A percentile compares a stretch with the other conserved stretches of the same genome.
phyloP scores from a whole-genome alignment of 2,113 vertebrate genomes.

The Casuarius casuarius region DNA sequence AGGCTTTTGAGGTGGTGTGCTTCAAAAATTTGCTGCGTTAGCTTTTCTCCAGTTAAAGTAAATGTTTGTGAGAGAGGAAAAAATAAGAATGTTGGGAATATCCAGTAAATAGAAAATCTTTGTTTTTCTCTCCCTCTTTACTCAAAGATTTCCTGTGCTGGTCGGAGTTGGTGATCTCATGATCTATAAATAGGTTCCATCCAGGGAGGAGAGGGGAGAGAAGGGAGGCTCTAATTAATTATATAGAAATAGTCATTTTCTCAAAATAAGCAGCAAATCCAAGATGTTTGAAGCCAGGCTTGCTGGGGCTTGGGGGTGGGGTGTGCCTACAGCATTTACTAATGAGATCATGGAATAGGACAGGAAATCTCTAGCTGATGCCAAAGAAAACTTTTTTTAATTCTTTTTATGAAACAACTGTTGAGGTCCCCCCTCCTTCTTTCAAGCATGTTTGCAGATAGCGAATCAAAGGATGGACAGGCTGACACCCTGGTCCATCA shows the following conservation, averaged over 20 bases:
- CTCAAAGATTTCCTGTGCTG: background rate
- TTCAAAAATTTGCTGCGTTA: background rate
- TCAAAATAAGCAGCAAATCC: slow-evolving; percentile 33
- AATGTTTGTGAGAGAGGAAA: background rate
- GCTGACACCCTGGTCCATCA: background rate
- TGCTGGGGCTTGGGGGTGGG: background rate
- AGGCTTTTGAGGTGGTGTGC: background rate
- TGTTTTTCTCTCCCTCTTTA: background rate
- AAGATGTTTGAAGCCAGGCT: slow-evolving; percentile 20
- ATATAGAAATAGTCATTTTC: slow-evolving; percentile 33
- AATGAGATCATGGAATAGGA: slow-evolving; percentile 70
- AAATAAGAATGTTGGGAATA: background rate
- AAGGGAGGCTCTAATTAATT: slow-evolving; percentile 16
- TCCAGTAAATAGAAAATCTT: background rate
- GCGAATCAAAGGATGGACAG: background rate
- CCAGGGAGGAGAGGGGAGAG: background rate
- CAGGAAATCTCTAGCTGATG: slow-evolving; percentile 56
- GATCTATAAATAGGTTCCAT: slow-evolving; percentile 44
- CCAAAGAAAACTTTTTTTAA: slow-evolving; percentile 56
- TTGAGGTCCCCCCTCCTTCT: background rate
- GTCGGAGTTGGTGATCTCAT: slow-evolving; percentile 14
- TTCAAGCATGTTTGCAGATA: background rate
- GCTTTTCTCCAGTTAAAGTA: background rate
- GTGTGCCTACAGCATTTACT: slow-evolving; percentile 34
- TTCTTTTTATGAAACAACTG: slow-evolving; percentile 26